phyloP scores from a whole-genome alignment of 2,113 vertebrate genomes.

The Psilopogon haemacephalus region DNA sequence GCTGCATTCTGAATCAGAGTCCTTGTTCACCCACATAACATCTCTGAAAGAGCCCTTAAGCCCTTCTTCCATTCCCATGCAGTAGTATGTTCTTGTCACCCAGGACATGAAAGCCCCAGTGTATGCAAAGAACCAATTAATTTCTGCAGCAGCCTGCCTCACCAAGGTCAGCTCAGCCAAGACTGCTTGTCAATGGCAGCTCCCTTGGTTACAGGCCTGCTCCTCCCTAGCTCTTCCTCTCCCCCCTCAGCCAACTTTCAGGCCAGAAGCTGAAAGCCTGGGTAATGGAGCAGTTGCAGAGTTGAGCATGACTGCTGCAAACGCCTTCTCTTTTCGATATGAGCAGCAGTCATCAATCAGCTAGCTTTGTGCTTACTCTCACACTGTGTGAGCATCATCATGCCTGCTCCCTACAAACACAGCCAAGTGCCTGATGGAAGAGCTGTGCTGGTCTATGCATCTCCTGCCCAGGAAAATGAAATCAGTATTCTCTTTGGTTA shows the following conservation, averaged over 20 bases:
- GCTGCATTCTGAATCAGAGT: not conserved
- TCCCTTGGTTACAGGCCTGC: not conserved
- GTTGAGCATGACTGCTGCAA: not conserved
- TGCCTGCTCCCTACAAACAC: not conserved
- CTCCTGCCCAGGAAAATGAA: not conserved
- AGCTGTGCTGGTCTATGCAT: not conserved
- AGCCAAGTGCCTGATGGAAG: not conserved
- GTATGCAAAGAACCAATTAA: not conserved
- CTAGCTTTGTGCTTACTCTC: not conserved
- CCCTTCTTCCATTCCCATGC: not conserved
- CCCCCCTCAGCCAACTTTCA: not conserved
- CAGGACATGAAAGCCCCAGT: rapidly evolving
- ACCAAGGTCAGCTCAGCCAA: rapidly evolving
- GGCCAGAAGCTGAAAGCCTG: not conserved
- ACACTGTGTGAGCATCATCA: rapidly evolving
- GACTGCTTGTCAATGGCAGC: not conserved
- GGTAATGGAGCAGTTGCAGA: not conserved
- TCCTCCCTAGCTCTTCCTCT: not conserved
- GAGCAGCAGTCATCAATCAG: not conserved
- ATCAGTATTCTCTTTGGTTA: not conserved
- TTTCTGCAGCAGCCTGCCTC: not conserved
- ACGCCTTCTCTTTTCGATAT: not conserved
- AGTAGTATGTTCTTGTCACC: not conserved
- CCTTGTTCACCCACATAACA: not conserved
- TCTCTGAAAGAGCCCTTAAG: not conserved